Base-by-base conservation (phyloP, 2,113 vertebrate species). In the Pholis gunnellus region DNA sequence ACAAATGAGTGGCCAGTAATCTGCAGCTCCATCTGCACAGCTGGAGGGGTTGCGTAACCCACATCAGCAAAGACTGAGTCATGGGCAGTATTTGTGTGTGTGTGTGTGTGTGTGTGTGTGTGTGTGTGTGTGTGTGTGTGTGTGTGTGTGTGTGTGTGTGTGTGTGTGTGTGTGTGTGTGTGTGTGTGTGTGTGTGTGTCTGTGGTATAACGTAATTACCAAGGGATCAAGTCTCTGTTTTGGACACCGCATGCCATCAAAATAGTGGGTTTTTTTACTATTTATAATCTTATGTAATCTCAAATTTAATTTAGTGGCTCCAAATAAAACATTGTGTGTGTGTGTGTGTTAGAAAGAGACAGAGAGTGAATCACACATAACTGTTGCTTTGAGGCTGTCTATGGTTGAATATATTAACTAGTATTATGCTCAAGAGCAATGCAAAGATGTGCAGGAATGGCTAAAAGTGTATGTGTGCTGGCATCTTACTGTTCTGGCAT, bases 31-130 rank as follows among this genome's bases (percentile, higher is more conserved):
- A 94, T 94, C 90, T 93, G 89, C 83, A 90, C 71, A 3, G 63
- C 78, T 90, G 74, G 81, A 90, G 73, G 65, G 66, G 83, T 94
- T 94, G 65, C 87, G 72, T 94, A 93, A 93, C 67, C 69, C 78
- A 85, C 78, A 88, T 84, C 77, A 89, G 79, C 9, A 67, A 50
- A 48, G 27, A 79, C 48, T 84, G 73, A 90, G 73, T 91, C 86
- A 88, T 60, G 38, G 66, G 31, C 60, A 74, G 84, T 78, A 56
- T 80, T 11, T 79, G 75, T 60, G 42, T 85, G 10, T 82, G 61
- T 61, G 44, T 57, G n/a, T 9, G 57, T 63, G 50, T 59, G 69
- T 82, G 67, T 72, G 48, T 72, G 66, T 70, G 75, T 79, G 63
- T 64, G 29, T 48, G 38, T 11, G 56, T 66, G 74, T 74, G 17